Conservation (phyloP, 2,888 invertebrate genomes). For the Habroteleia sp. region DNA sequence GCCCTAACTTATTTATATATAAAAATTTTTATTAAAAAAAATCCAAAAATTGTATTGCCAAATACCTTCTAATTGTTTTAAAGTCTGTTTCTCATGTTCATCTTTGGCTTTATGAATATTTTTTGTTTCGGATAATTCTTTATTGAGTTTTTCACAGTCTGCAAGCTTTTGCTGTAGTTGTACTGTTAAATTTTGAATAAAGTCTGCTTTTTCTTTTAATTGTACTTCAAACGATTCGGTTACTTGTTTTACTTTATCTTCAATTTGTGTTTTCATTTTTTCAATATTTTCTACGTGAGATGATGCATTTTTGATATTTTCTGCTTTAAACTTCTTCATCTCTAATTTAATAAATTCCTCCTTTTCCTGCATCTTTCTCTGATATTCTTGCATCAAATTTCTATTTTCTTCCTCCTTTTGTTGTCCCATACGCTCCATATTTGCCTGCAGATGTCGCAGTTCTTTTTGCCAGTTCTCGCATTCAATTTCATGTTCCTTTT, state of each 20-base stretch:
- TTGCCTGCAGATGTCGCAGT: constrained; percentile 72
- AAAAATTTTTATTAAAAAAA: no score
- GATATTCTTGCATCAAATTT: constrained; percentile 81
- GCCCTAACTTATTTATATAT: no score
- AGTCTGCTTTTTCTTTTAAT: constrained; percentile 82
- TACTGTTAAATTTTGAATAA: constrained; percentile 82
- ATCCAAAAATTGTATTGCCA: no score
- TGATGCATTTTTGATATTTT: constrained; percentile 66
- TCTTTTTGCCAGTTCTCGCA: constrained; percentile 71
- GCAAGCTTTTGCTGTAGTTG: constrained; percentile 82
- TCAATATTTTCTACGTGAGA: constrained; percentile 67
- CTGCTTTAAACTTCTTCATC: constrained; percentile 66
- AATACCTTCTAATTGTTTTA: constrained; percentile 75
- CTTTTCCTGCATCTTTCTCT: constrained; percentile 82
- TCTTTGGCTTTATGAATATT: constrained; percentile 81
- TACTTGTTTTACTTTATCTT: constrained; percentile 68
- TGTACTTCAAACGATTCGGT: constrained; percentile 80
- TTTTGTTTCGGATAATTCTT: constrained; percentile 82
- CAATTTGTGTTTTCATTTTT: constrained; percentile 69
- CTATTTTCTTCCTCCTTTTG: constrained; percentile 80
- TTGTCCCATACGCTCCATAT: constrained; percentile 79
- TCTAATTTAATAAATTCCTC: constrained; percentile 79
- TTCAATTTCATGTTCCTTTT: constrained; percentile 73
- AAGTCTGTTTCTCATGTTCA: constrained; percentile 79
- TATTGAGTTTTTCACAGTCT: constrained; percentile 82